Conservation (phyloP, 1,140 invertebrate genomes). For the Sitobion miscanthi region DNA sequence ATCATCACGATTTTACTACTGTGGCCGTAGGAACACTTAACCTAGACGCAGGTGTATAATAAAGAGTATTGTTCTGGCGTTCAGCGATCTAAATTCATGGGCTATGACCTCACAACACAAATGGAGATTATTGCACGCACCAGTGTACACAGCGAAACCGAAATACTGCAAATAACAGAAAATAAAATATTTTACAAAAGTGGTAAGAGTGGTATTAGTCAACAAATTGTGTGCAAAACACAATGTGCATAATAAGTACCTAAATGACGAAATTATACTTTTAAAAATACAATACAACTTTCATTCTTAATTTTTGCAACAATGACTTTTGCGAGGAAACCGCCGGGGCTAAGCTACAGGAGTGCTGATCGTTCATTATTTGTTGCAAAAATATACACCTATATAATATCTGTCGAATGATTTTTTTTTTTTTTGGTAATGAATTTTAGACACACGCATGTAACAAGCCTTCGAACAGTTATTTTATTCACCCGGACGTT, state of each 20-base stretch:
- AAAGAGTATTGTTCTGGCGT: background rate
- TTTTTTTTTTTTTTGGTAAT: background rate
- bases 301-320: background rate
- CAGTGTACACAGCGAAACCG: background rate
- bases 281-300: background rate
- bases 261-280: background rate
- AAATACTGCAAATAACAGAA: conserved; percentile 26
- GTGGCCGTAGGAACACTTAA: background rate
- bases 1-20: conserved; percentile 5
- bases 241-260: background rate
- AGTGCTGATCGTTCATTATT: background rate
- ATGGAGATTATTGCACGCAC: conserved; percentile 12
- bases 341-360: background rate
- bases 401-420: background rate
- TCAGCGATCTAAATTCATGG: background rate
- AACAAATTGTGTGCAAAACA: background rate
- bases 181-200: background rate
- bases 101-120: background rate
- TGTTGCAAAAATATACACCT: background rate
- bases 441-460: background rate
- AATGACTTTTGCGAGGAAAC: background rate
- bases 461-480: background rate
- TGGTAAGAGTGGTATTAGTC: background rate
- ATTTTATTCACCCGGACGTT: conserved; percentile 10
- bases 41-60: background rate